Evolutionary conservation across 1,140 invertebrate species (phyloP).

Genomic region (Drosophila ohnishii): DNA sequence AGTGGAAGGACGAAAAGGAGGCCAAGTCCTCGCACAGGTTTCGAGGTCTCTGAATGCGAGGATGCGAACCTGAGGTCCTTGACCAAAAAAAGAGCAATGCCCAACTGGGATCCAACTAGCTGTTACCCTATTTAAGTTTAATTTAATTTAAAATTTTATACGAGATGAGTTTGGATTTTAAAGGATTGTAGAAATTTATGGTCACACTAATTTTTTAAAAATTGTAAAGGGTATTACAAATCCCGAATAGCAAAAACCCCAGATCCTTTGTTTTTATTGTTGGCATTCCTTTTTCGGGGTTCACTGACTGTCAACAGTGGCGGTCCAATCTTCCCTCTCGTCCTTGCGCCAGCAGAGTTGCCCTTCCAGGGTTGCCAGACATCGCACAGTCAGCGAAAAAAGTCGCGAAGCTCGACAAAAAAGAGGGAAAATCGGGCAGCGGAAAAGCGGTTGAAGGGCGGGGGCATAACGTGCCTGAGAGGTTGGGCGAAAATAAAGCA

Average conservation of each 20-base stretch:
- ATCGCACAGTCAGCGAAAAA: conserved; percentile 70
- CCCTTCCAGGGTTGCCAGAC: conserved; percentile 63
- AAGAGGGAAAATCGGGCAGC: conserved; percentile 8
- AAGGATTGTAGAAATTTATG: neutral
- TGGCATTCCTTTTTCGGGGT: conserved; percentile 52
- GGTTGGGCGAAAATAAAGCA: conserved; percentile 43
- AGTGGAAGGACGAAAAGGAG: conserved; percentile 28
- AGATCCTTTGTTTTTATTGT: neutral
- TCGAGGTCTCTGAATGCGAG: conserved; percentile 1
- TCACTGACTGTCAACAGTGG: conserved; percentile 73
- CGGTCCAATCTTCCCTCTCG: conserved; percentile 10
- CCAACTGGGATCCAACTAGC: neutral
- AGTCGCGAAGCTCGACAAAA: conserved; percentile 52
- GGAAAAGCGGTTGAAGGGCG: neutral
- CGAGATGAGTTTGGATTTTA: neutral
- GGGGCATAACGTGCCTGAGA: conserved; percentile 7
- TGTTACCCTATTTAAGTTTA: neutral
- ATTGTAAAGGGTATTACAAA: neutral
- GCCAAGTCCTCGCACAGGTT: conserved; percentile 28
- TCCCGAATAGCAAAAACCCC: too few relatives aligned
- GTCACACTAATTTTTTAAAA: neutral
- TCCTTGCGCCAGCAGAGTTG: neutral
- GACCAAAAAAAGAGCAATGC: conserved; percentile 60
- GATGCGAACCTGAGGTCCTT: conserved; percentile 27
- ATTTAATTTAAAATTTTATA: neutral